Conservation (phyloP, 2,888 invertebrate species). For the Dexiosoma caninum region DNA sequence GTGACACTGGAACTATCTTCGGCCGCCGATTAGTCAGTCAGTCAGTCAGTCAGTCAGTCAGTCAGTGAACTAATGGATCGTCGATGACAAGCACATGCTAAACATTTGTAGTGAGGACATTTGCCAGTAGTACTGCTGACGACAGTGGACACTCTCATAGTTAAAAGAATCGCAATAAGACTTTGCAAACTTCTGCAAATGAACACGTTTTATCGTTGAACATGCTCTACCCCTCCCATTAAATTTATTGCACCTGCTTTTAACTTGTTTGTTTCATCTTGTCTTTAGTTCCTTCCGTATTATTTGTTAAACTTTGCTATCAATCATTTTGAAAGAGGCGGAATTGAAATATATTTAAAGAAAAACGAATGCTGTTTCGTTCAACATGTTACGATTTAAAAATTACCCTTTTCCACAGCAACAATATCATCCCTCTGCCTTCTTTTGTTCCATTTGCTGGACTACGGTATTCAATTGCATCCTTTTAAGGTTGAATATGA, state of each 20-base stretch:
- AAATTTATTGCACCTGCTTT: not conserved
- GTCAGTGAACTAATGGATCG: too few species aligned
- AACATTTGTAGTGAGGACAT: too few species aligned
- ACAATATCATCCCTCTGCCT: slow-evolving; percentile 30
- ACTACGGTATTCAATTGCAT: slow-evolving; percentile 17
- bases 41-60: too few species aligned
- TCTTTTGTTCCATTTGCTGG: not conserved
- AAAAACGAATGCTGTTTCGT: not conserved
- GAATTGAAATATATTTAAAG: slow-evolving; percentile 25
- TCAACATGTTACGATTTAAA: slow-evolving; percentile 26
- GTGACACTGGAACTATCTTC: too few species aligned
- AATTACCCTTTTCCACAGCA: slow-evolving; percentile 2
- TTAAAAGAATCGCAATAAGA: too few species aligned
- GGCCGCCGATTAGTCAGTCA: too few species aligned
- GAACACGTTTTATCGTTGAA: too few species aligned
- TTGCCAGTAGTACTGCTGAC: too few species aligned
- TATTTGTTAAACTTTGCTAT: slow-evolving; percentile 25
- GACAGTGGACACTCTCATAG: too few species aligned
- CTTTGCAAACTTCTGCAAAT: too few species aligned
- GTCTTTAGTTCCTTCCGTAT: not conserved
- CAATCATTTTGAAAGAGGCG: slow-evolving; percentile 27
- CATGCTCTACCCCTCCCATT: too few species aligned
- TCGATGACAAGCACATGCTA: too few species aligned
- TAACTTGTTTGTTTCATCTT: not conserved
- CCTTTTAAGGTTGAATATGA: not conserved